These are phyloP conservation scores for Toxonevra muliebris DNA, from an alignment of 2,888 invertebrate species.

Conservation along the genomic window DNA sequence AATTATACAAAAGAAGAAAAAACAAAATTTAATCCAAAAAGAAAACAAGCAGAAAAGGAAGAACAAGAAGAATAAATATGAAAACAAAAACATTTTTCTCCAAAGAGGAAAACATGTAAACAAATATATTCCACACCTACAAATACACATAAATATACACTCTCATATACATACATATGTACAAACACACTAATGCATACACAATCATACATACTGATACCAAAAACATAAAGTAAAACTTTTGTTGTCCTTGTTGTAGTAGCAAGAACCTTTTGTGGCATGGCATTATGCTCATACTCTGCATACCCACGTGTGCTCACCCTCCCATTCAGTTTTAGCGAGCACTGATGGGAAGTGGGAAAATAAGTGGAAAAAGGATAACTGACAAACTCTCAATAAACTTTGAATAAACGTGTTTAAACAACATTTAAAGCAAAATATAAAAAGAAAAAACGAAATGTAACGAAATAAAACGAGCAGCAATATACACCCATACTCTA, in stretches of 20 bases:
- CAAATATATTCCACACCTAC: background rate
- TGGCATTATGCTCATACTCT: background rate
- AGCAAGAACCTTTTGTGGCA: too few species aligned
- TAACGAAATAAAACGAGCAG: constrained; percentile 1
- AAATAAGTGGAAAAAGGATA: constrained; percentile 5
- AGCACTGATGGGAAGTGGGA: background rate
- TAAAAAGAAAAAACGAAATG: background rate
- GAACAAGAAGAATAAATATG: constrained; percentile 10
- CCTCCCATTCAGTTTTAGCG: background rate
- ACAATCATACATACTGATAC: background rate
- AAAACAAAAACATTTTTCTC: constrained; percentile 16
- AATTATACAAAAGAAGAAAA: constrained; percentile 6
- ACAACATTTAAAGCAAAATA: constrained; percentile 24
- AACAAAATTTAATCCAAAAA: constrained; percentile 14
- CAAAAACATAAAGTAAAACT: background rate
- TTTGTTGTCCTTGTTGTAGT: background rate
- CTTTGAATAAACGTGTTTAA: constrained; percentile 38
- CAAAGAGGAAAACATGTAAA: constrained; percentile 8
- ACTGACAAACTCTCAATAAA: constrained; percentile 36
- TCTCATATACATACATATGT: constrained; percentile 4
- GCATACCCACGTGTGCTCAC: background rate
- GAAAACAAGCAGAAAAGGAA: constrained; percentile 9
- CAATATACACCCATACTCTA: background rate
- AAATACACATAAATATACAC: background rate
- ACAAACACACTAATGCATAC: background rate